These are phyloP conservation scores for Tuberolachnus salignus DNA, from an alignment of 2,888 invertebrate species.

Conservation along the genomic window DNA sequence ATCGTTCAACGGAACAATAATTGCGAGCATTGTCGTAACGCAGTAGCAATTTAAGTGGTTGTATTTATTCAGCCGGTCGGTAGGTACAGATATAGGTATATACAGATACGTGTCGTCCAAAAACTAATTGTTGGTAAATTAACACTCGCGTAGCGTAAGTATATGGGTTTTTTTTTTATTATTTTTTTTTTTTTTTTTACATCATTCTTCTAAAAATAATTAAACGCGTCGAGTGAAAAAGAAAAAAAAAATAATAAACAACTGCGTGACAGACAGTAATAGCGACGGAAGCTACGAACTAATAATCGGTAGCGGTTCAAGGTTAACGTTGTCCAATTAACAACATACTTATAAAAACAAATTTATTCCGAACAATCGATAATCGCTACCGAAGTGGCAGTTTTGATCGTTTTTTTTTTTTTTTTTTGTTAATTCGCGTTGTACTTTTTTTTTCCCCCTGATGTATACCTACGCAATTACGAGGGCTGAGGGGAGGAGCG, in stretches of 20 bases:
- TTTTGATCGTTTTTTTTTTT: neutral
- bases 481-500: too few species aligned
- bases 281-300: neutral
- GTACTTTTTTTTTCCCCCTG: neutral
- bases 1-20: neutral
- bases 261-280: neutral
- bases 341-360: neutral
- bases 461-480: too few species aligned
- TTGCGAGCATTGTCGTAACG: neutral
- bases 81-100: too few species aligned
- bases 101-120: neutral
- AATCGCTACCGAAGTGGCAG: too few species aligned
- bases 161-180: neutral
- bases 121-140: constrained; percentile 7
- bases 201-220: neutral
- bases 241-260: too few species aligned
- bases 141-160: neutral
- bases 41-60: constrained; percentile 1
- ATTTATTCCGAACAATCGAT: neutral
- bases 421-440: neutral
- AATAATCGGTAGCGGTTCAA: constrained; percentile 15
- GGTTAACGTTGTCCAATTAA: constrained; percentile 10
- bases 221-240: constrained; percentile 20
- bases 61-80: neutral
- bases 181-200: neutral